These are phyloP conservation scores for Dunckerocampus dactyliophorus DNA, from an alignment of 2,113 vertebrate genomes.

Conservation along the genomic window DNA sequence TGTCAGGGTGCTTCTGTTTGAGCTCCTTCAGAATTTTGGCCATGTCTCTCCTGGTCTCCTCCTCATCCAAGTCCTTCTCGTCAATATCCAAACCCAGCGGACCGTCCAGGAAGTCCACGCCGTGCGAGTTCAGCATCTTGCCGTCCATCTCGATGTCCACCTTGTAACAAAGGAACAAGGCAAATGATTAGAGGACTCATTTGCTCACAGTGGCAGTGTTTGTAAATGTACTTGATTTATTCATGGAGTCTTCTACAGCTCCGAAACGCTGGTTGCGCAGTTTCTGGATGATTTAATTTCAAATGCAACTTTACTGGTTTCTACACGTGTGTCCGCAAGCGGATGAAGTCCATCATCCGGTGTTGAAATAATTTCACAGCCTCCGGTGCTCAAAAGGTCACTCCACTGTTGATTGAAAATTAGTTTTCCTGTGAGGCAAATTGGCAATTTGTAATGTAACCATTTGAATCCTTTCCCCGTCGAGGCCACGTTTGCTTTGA, in stretches of 20 bases:
- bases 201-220: not conserved
- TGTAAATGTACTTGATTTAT: not conserved
- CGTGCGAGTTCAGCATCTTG: slow-evolving; percentile 94
- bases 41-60: slow-evolving; percentile 96
- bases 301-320: not conserved
- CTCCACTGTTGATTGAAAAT: slow-evolving; percentile 5
- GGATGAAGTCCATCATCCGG: not conserved
- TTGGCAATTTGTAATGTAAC: slow-evolving; percentile 9
- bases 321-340: not conserved
- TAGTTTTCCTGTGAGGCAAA: slow-evolving; percentile 11
- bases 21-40: slow-evolving; percentile 96
- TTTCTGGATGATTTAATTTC: no score
- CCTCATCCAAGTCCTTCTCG: slow-evolving; percentile 92
- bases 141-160: slow-evolving; percentile 99
- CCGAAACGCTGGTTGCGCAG: no score
- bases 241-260: no score
- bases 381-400: not conserved
- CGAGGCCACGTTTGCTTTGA: not conserved
- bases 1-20: slow-evolving; percentile 97
- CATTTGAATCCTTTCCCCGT: not conserved
- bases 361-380: slow-evolving; percentile 5
- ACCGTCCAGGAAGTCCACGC: slow-evolving; percentile 93
- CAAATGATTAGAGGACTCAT: not conserved
- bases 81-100: slow-evolving; percentile 87
- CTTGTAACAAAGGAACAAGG: slow-evolving; percentile 1